Evolutionary conservation across 2,113 vertebrate genomes (phyloP).

Genomic region (Centrocercus urophasianus): DNA sequence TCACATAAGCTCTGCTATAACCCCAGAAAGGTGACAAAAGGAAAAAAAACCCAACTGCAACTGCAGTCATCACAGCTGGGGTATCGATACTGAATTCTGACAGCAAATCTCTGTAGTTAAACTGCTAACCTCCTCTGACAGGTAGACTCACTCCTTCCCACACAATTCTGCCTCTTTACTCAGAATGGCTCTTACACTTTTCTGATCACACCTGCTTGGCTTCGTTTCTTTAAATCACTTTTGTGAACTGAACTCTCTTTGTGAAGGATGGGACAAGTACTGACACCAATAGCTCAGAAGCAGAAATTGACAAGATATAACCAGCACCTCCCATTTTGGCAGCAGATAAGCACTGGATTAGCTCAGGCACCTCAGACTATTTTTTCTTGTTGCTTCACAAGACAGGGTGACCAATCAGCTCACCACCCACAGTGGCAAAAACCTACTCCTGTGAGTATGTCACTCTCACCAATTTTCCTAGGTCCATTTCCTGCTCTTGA

Average conservation of each 20-base stretch:
- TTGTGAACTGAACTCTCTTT: not conserved
- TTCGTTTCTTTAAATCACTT: not conserved
- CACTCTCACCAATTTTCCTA: not conserved
- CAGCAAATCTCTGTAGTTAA: not conserved
- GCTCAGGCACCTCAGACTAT: not conserved
- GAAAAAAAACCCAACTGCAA: not conserved
- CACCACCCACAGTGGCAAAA: not conserved
- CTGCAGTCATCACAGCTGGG: not conserved
- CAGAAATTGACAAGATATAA: not conserved
- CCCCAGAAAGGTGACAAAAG: not conserved
- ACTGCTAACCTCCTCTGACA: not conserved
- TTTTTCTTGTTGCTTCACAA: not conserved
- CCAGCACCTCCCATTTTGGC: not conserved
- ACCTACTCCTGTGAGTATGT: not conserved
- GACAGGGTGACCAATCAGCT: not conserved
- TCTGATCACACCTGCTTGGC: not conserved
- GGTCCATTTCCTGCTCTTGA: not conserved
- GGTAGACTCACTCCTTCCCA: not conserved
- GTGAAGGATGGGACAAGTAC: not conserved
- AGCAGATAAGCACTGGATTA: not conserved
- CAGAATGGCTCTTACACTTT: not conserved
- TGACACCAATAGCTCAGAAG: not conserved
- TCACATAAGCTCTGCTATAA: not conserved
- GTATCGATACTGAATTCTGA: not conserved
- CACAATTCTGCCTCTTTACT: not conserved